phyloP scores from a whole-genome alignment of 2,797 vertebrate genomes.

The Pseudocheirus occidentalis region DNA sequence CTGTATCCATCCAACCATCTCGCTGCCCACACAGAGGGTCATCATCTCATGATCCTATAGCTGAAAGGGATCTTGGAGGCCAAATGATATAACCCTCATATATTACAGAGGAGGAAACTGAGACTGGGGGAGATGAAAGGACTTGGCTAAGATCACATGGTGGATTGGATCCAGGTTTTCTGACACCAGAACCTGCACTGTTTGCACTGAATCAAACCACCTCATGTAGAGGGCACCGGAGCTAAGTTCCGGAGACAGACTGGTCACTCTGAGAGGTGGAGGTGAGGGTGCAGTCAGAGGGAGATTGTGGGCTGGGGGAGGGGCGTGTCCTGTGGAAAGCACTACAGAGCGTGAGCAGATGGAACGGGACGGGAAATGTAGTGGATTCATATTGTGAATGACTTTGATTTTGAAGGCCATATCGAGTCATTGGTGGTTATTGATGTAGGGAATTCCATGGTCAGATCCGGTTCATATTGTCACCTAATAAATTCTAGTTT shows the following conservation, averaged over 20 bases:
- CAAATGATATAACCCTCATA: neutral
- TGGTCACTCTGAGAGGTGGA: neutral
- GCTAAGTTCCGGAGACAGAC: neutral
- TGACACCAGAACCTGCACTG: fast-evolving
- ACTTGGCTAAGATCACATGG: neutral
- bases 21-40: neutral
- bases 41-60: neutral
- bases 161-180: neutral
- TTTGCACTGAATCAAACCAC: neutral
- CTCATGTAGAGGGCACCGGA: neutral
- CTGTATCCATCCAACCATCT: neutral
- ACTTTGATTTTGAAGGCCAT: neutral
- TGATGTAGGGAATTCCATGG: neutral
- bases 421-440: neutral
- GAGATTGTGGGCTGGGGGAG: neutral
- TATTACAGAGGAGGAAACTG: neutral
- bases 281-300: neutral
- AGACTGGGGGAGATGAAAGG: neutral
- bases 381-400: neutral
- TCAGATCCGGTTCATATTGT: neutral
- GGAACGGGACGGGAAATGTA: too few relatives aligned
- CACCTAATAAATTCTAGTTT: neutral
- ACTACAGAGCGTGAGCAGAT: neutral
- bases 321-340: neutral
- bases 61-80: neutral